A percentile compares a stretch with the other conserved stretches of the same genome.
Evolutionary conservation across 2,113 vertebrate species (phyloP).

Genomic region (Cettia cetti): DNA sequence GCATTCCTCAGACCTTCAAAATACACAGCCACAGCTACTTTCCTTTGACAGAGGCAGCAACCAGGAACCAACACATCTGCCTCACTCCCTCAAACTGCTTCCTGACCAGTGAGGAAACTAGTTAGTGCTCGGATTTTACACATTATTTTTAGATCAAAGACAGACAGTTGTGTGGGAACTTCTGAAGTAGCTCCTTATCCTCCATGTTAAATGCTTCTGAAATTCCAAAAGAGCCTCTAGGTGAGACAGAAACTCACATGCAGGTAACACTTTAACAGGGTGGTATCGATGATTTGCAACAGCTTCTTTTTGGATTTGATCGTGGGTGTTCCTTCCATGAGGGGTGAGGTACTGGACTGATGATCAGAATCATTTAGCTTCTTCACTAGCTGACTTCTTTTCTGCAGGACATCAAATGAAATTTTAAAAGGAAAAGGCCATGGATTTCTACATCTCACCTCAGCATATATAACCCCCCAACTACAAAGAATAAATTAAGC

Average conservation of each 20-base stretch:
- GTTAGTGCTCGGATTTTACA: background rate
- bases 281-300: slow-evolving; percentile 97
- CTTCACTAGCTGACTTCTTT: slow-evolving; percentile 95
- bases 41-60: background rate
- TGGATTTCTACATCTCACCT: background rate
- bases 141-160: background rate
- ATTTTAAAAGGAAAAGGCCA: background rate
- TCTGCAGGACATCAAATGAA: slow-evolving; percentile 71
- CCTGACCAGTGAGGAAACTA: background rate
- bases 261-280: slow-evolving; percentile 94
- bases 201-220: background rate
- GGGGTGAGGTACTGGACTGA: slow-evolving; percentile 88
- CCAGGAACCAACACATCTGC: background rate
- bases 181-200: background rate
- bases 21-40: background rate
- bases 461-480: background rate
- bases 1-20: background rate
- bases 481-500: background rate
- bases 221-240: background rate
- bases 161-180: background rate
- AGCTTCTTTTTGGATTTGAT: slow-evolving; percentile 98
- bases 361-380: slow-evolving; percentile 94
- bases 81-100: background rate
- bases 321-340: slow-evolving; percentile 95
- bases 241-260: slow-evolving; percentile 78